phyloP scores from a whole-genome alignment of 2,797 vertebrate species.

The Kryptolebias ocellatus region DNA sequence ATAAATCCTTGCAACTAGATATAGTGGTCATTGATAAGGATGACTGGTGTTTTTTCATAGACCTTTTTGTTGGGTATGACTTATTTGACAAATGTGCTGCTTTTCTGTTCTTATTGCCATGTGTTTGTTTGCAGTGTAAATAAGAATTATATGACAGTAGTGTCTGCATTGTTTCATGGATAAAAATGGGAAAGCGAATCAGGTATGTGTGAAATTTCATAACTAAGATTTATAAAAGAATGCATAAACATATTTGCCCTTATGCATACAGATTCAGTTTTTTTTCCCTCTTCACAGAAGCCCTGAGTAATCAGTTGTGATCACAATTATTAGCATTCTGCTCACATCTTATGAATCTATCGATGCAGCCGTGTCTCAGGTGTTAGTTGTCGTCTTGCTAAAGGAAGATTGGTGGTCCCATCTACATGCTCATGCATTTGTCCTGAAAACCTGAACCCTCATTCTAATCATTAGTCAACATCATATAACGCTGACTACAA shows the following conservation, averaged over 20 bases:
- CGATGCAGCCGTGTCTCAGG: conserved; percentile 5
- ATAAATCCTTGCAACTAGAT: too few species aligned
- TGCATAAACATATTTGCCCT: too few species aligned
- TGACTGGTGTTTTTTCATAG: too few species aligned
- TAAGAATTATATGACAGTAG: background rate
- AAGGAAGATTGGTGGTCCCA: background rate
- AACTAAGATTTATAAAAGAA: too few species aligned
- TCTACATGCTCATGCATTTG: background rate
- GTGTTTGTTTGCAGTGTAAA: background rate
- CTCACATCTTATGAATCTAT: conserved; percentile 1
- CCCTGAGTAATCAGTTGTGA: background rate
- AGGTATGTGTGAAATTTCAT: too few species aligned
- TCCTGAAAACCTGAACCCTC: background rate
- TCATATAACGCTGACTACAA: background rate
- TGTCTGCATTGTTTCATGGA: too few species aligned
- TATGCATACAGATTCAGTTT: background rate
- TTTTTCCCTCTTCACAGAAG: background rate
- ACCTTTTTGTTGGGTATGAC: too few species aligned
- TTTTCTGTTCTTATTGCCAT: background rate
- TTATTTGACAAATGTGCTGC: background rate
- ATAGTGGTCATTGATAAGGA: too few species aligned
- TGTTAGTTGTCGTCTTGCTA: background rate
- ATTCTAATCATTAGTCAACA: background rate
- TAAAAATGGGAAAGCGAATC: background rate
- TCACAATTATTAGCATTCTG: background rate